Conservation (phyloP, 2,888 invertebrate genomes). For the Pyrocoelia pectoralis region DNA sequence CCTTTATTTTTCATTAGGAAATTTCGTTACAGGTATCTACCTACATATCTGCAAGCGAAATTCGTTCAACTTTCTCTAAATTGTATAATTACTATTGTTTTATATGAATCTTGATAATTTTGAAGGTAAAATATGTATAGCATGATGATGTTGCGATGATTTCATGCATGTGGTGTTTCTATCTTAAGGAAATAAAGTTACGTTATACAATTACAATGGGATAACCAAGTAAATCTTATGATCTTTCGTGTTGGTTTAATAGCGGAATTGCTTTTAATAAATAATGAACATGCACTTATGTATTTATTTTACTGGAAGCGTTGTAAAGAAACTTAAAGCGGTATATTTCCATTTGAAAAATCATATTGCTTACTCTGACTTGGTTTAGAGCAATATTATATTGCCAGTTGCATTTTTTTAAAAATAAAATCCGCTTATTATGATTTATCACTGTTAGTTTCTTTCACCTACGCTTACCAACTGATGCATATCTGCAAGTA, state of each 20-base stretch:
- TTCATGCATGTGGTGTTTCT: too few species aligned
- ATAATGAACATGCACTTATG: constrained; percentile 1
- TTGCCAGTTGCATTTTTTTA: too few species aligned
- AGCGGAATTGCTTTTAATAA: background rate
- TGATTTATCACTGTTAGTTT: too few species aligned
- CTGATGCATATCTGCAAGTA: too few species aligned
- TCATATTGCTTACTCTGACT: too few species aligned
- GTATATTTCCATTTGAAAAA: background rate
- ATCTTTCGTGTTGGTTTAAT: background rate
- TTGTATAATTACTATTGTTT: background rate
- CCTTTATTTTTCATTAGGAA: constrained; percentile 2
- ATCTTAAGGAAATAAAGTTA: constrained; percentile 1
- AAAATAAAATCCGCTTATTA: too few species aligned
- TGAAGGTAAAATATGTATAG: too few species aligned
- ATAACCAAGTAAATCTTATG: background rate
- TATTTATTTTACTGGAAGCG: background rate
- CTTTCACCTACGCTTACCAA: too few species aligned
- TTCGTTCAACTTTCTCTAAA: background rate
- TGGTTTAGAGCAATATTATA: too few species aligned
- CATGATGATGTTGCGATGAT: too few species aligned
- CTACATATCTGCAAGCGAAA: too few species aligned
- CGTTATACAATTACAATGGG: constrained; percentile 1
- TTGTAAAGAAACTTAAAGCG: background rate
- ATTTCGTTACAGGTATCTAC: background rate
- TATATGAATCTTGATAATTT: background rate